A percentile compares a stretch with the other conserved stretches of the same genome.
Evolutionary conservation across 2,797 vertebrate genomes (phyloP).

Genomic region (Microchirus variegatus): DNA sequence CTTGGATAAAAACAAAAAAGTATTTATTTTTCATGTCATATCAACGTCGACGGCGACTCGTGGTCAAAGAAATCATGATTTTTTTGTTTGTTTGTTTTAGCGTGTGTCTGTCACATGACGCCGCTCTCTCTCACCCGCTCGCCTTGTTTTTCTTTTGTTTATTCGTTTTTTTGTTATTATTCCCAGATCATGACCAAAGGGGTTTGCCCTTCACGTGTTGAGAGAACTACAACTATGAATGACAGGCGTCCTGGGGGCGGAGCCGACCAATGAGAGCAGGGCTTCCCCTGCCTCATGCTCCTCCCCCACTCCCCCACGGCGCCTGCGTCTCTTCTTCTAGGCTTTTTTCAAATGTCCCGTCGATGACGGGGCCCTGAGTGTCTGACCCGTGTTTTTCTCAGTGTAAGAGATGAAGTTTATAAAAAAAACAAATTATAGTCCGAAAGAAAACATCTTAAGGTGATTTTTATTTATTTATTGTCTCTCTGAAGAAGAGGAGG

Average conservation of each 20-base stretch:
- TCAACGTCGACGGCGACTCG: slow-evolving; percentile 68
- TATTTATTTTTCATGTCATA: slow-evolving; percentile 83
- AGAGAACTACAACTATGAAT: slow-evolving; percentile 63
- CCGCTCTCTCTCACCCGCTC: slow-evolving; percentile 67
- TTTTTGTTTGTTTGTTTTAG: slow-evolving; percentile 53
- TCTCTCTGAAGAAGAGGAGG: slow-evolving; percentile 51
- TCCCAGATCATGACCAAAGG: slow-evolving; percentile 80
- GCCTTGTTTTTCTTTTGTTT: slow-evolving; percentile 62
- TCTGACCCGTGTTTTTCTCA: slow-evolving; percentile 61
- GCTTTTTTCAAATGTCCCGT: slow-evolving; percentile 69
- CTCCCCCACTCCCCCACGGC: slow-evolving; percentile 37
- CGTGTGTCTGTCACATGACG: slow-evolving; percentile 54
- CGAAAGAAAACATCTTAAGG: slow-evolving; percentile 67
- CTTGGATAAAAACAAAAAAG: slow-evolving; percentile 65
- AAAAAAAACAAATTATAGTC: slow-evolving; percentile 67
- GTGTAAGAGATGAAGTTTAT: slow-evolving; percentile 72
- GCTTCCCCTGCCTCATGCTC: slow-evolving; percentile 48
- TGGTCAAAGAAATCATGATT: slow-evolving; percentile 53
- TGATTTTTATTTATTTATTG: slow-evolving; percentile 89
- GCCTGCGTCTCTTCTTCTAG: slow-evolving; percentile 53
- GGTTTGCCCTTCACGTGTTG: slow-evolving; percentile 73
- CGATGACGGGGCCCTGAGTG: slow-evolving; percentile 40
- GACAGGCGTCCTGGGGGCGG: slow-evolving; percentile 49
- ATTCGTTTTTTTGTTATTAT: slow-evolving; percentile 58
- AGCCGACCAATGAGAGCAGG: slow-evolving; percentile 53